Evolutionary conservation across 2,888 invertebrate species (phyloP).

Genomic region (Ectemnius cavifrons): DNA sequence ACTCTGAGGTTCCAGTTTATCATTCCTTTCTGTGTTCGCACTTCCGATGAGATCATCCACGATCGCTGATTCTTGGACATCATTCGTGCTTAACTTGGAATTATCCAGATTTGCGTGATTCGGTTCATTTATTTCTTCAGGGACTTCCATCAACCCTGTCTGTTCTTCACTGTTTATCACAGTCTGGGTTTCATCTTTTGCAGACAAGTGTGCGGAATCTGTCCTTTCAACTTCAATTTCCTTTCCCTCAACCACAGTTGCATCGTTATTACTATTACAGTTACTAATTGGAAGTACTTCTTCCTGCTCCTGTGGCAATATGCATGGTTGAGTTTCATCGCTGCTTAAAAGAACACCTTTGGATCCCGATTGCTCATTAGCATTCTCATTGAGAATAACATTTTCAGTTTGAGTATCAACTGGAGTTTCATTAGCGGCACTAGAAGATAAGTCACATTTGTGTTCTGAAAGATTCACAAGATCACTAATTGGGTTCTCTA

Average conservation of each 20-base stretch:
- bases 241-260: constrained; percentile 17
- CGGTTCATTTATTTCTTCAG: constrained; percentile 1
- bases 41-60: background rate
- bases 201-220: constrained; percentile 16
- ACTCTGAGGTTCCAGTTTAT: constrained; percentile 29
- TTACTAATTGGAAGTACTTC: constrained; percentile 26
- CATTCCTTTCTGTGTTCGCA: constrained; percentile 7
- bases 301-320: constrained; percentile 11
- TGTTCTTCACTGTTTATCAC: constrained; percentile 36
- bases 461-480: constrained; percentile 6
- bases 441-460: constrained; percentile 28
- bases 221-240: constrained; percentile 9
- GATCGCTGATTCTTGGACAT: background rate
- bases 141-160: background rate
- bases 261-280: constrained; percentile 44
- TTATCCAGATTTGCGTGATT: background rate
- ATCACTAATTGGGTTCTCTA: constrained; percentile 6
- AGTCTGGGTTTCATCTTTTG: constrained; percentile 27
- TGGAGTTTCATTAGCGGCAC: constrained; percentile 14
- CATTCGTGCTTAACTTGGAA: background rate
- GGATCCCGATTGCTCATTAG: background rate
- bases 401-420: constrained; percentile 3
- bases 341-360: constrained; percentile 1
- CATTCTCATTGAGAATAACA: constrained; percentile 11
- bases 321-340: constrained; percentile 13